Evolutionary conservation across 2,888 invertebrate species (phyloP).

Genomic region (Apamea crenata): DNA sequence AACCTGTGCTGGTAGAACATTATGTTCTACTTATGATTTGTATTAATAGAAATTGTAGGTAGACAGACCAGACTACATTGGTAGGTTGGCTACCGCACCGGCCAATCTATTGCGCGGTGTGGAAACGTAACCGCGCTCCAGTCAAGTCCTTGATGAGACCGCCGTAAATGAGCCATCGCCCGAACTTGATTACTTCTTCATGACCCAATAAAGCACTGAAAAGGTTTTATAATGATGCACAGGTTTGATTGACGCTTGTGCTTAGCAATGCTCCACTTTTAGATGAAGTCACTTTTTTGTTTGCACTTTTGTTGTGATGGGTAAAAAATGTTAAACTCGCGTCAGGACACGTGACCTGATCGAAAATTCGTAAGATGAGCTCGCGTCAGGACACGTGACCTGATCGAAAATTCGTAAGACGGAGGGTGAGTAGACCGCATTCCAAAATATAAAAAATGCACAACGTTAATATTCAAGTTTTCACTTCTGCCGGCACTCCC

Average conservation of each 20-base stretch:
- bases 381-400: no score
- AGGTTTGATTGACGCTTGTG: constrained; percentile 3
- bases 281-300: background rate
- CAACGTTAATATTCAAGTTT: no score
- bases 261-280: background rate
- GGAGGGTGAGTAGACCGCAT: no score
- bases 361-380: no score
- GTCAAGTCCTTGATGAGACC: constrained; percentile 17
- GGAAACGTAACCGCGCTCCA: background rate
- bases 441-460: no score
- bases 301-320: no score
- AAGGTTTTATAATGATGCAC: constrained; percentile 5
- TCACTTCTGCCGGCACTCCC: no score
- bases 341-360: no score
- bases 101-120: constrained; percentile 27
- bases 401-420: no score
- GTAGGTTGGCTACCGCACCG: background rate
- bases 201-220: constrained; percentile 4
- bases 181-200: constrained; percentile 27
- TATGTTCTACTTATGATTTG: background rate
- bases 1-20: background rate
- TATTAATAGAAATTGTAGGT: constrained; percentile 1
- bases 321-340: no score
- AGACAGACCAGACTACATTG: background rate
- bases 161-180: constrained; percentile 30